Evolutionary conservation across 2,888 invertebrate species (phyloP), one percentile per base, ranked within the genome.

Genomic region (Agrochola circellaris): DNA sequence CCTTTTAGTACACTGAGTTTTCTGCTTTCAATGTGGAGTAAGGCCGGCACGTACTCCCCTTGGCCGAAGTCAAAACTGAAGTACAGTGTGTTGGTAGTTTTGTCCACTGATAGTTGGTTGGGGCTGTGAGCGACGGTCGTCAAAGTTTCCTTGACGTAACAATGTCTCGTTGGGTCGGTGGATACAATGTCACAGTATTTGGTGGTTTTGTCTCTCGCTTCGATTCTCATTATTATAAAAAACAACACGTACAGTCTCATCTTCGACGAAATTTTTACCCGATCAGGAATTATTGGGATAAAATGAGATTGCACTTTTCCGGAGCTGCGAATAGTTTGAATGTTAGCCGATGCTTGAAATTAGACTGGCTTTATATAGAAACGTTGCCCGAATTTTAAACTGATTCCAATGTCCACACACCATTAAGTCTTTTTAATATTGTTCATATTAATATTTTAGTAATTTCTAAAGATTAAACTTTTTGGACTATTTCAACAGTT

Each of bases 11-110:
- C 91, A 5, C 89, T 94, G 0, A 95, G 72, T 72, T 92, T 92
- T 88, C 91, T 94, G 6, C 86, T 93, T 5, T 93, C 92, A 20
- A 96, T 90, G 38, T 92, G 89, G 1, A 93, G 81, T 23, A 92
- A 85, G 1, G 93, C 95, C 11, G 95, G 95, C 2, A 93, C 81
- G 77, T 94, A 95, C 81, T 95, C 95, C 2, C 95, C 95, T 81
- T 94, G 91, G 5, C 95, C 95, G 1, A 92, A 90, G 85, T 95
- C 95, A 75, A 95, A 95, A 82, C 96, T 95, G 84, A 95, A 95
- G 87, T 94, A 96, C 5, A 96, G 73, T 1, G 90, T 92, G 77
- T 96, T 95, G 6, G 93, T 87, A 8, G 67, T 68, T 84, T 82
- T 92, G 81, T 95, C 93, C 0, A 96, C 92, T 0, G 95, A 91